Conservation (phyloP, 1,140 invertebrate genomes). For the Bathynomus jamesi region DNA sequence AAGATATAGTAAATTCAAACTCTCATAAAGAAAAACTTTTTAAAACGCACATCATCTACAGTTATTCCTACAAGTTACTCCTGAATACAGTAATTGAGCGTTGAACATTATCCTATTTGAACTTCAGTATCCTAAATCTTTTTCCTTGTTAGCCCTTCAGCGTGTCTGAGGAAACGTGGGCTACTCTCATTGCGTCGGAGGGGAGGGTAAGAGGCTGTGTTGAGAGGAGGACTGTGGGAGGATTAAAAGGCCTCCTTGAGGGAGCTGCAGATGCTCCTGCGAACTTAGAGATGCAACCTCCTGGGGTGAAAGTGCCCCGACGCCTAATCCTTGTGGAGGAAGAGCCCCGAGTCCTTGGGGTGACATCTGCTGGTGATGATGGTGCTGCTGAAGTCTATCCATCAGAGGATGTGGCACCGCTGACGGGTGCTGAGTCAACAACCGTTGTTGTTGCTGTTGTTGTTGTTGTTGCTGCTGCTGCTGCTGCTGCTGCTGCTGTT, state of each 20-base stretch:
- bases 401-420: background rate
- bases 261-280: background rate
- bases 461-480: background rate
- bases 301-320: background rate
- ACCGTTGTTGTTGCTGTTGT: background rate
- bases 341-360: background rate
- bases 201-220: background rate
- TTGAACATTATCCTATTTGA: too few relatives aligned
- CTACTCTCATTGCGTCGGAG: background rate
- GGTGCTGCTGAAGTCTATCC: background rate
- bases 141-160: too few relatives aligned
- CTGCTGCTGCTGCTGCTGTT: background rate
- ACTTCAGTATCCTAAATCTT: too few relatives aligned
- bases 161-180: too few relatives aligned
- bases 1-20: too few relatives aligned
- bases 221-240: background rate
- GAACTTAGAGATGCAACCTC: background rate
- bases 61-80: too few relatives aligned
- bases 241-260: background rate
- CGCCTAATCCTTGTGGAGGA: background rate
- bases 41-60: too few relatives aligned
- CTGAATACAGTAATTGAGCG: too few relatives aligned
- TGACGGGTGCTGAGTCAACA: background rate
- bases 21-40: too few relatives aligned
- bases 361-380: background rate